Conservation (phyloP, 2,797 vertebrate species). For the Gymnoscopelus microlampas region DNA sequence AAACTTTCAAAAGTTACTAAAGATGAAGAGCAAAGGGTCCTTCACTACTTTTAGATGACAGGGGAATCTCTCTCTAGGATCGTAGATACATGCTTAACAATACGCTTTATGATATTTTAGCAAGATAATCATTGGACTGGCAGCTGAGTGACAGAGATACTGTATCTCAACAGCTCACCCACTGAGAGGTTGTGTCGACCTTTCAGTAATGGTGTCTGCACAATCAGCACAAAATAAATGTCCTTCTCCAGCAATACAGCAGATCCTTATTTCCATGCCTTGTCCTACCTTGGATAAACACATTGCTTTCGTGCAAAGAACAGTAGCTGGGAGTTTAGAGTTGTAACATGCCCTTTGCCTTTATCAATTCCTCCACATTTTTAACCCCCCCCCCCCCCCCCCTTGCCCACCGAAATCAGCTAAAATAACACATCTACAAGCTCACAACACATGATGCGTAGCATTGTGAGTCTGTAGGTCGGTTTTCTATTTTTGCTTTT, state of each 20-base stretch:
- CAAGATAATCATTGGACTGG: slow-evolving; percentile 40
- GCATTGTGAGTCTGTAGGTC: too few relatives aligned
- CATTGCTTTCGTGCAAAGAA: slow-evolving; percentile 27
- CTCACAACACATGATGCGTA: too few relatives aligned
- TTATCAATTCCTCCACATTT: too few relatives aligned
- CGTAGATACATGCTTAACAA: slow-evolving; percentile 12
- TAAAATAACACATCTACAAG: too few relatives aligned
- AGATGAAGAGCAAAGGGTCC: slow-evolving; percentile 12
- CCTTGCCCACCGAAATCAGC: neutral
- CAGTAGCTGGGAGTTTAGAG: slow-evolving; percentile 31
- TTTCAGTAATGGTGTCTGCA: slow-evolving; percentile 44
- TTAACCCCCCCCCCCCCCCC: too few relatives aligned
- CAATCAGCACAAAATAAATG: slow-evolving; percentile 62
- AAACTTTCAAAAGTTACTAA: slow-evolving; percentile 31
- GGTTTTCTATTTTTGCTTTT: too few relatives aligned
- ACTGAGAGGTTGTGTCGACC: slow-evolving; percentile 48
- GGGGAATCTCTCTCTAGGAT: slow-evolving; percentile 30
- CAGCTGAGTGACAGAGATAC: slow-evolving; percentile 50
- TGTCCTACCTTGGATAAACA: slow-evolving; percentile 36
- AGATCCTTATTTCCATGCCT: slow-evolving; percentile 18
- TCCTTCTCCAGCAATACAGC: slow-evolving; percentile 41
- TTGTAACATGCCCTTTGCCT: slow-evolving; percentile 8
- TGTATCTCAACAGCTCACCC: slow-evolving; percentile 31
- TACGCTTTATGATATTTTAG: slow-evolving; percentile 38
- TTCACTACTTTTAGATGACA: slow-evolving; percentile 7